These are phyloP conservation scores for Bufo bufo DNA, from an alignment of 2,113 vertebrate genomes.

Conservation along the genomic window DNA sequence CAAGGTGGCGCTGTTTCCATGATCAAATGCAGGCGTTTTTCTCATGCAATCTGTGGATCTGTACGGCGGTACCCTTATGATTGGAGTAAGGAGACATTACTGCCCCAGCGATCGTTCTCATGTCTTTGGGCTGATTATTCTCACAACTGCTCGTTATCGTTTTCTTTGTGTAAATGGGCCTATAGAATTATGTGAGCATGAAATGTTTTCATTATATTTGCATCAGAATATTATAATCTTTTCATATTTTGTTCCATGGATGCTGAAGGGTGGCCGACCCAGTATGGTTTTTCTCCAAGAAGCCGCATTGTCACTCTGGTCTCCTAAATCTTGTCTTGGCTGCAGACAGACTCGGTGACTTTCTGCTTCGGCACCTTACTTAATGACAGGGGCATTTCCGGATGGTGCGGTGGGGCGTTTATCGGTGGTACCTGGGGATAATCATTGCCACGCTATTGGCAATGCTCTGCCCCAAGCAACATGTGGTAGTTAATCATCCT, in stretches of 20 bases:
- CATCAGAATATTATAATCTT: background rate
- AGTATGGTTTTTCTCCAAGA: background rate
- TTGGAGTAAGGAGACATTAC: background rate
- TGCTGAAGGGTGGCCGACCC: background rate
- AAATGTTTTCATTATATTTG: background rate
- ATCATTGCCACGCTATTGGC: background rate
- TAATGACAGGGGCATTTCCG: background rate
- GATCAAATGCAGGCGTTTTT: background rate
- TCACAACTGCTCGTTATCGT: background rate
- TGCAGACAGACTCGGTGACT: background rate
- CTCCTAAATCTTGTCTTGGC: background rate
- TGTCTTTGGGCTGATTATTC: background rate
- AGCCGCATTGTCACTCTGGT: background rate
- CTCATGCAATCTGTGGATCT: background rate
- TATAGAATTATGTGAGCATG: background rate
- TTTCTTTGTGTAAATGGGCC: background rate
- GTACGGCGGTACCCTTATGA: background rate
- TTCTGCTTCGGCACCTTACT: background rate
- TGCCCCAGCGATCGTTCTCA: background rate
- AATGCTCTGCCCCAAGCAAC: background rate
- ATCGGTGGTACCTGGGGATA: slow-evolving; percentile 1
- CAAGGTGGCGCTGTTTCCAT: background rate
- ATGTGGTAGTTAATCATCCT: slow-evolving; percentile 14
- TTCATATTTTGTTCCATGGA: background rate
- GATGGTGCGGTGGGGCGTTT: background rate